Conservation (phyloP, 2,797 vertebrate species). For the Amblyopsis hoosieri region DNA sequence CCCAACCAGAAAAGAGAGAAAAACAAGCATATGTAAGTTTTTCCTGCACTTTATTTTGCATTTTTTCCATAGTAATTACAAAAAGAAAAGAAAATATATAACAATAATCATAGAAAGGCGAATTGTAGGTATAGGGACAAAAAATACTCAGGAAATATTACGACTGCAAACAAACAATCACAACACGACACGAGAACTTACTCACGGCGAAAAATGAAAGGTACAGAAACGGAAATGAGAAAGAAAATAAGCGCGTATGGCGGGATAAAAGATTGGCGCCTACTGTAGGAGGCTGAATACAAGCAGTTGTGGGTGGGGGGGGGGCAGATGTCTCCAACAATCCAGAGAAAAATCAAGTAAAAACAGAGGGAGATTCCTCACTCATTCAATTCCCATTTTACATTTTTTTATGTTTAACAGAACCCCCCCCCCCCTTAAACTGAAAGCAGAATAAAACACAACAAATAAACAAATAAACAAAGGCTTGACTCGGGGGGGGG, state of each 20-base stretch:
- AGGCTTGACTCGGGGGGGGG: conserved; percentile 78
- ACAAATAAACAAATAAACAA: conserved; percentile 70
- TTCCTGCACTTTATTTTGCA: conserved; percentile 80
- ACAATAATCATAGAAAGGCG: conserved; percentile 89
- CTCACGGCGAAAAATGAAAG: conserved; percentile 91
- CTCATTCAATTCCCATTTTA: conserved; percentile 38
- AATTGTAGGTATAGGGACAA: conserved; percentile 20
- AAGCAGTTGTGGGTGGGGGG: conserved; percentile 87
- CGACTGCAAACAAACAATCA: conserved; percentile 98
- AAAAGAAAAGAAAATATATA: conserved; percentile 82
- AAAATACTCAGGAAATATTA: conserved; percentile 79
- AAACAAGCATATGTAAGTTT: conserved; percentile 87
- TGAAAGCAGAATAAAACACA: no score
- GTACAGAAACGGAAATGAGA: conserved; percentile 73
- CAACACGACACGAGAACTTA: conserved; percentile 97
- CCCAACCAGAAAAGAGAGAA: conserved; percentile 82
- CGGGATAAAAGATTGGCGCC: conserved; percentile 81
- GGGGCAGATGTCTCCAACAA: conserved; percentile 76
- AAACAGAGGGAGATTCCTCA: conserved; percentile 82
- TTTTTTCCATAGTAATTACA: conserved; percentile 89
- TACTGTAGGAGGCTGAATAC: conserved; percentile 88
- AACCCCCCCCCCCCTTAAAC: no score
- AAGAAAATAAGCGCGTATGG: conserved; percentile 55
- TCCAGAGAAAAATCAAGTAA: conserved; percentile 81
- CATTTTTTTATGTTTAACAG: background rate